Evolutionary conservation across 2,888 invertebrate genomes (phyloP), one percentile per base, ranked within the genome.

Genomic region (Yponomeuta malinellus): DNA sequence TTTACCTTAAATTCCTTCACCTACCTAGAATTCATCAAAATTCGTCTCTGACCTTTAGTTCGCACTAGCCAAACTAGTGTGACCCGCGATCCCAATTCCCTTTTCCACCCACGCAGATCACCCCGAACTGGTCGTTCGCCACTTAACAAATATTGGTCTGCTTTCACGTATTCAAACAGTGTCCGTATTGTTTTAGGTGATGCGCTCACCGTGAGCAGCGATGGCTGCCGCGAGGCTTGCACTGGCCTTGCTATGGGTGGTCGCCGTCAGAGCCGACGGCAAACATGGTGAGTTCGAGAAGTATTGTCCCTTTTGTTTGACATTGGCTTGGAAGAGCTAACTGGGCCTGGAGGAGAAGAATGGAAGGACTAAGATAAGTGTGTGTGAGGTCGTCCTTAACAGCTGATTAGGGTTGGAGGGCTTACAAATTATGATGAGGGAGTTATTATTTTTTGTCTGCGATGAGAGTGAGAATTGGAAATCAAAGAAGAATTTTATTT

Each of bases 131-230:
- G 52, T 15, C 52, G 15, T 59, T 59, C 15, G 15, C 5, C 29
- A 31, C 63, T 59, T 15, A 63, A 59, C 81, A 87, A 87, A 88
- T 83, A 87, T 85, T 84, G 78, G 79, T 81, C 79, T 79, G 83
- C 84, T 86, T 84, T 84, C 83, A 79, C 81, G 78, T 82, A 77
- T 76, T 85, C 82, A 87, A 85, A 86, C 81, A 86, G 73, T 74
- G 77, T 77, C 31, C n/a, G 37, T 89, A 90, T 91, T 91, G 90
- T 91, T 92, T 89, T 90, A 92, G 91, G 91, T 90, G 90, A 91
- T 92, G 90, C 83, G 81, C 78, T 82, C 78, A 81, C 83, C 81
- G 86, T 89, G 85, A 89, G 86, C 65, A 31, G 76, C 69, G 74
- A 90, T 90, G 89, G 88, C 85, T 86, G 83, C 87, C 83, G 85